Evolutionary conservation across 2,888 invertebrate species (phyloP), one percentile per base, ranked within the genome.

Genomic region (Aspidiotus rigidus): DNA sequence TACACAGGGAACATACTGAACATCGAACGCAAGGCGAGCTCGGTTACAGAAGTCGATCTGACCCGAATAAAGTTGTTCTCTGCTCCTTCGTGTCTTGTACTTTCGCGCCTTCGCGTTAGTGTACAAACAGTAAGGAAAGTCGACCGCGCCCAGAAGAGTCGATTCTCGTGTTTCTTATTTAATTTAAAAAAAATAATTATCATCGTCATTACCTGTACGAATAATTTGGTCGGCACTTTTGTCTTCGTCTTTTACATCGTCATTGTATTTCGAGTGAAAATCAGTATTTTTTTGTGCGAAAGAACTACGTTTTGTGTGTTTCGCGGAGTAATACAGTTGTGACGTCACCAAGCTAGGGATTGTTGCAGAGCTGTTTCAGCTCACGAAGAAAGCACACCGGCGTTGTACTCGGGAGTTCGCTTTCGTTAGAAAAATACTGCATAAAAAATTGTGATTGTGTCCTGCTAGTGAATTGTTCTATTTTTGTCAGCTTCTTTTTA

Each of bases 351-450:
- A 39, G 56, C 67, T 49, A 67, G 60, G 60, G 59, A 67, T 67
- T 67, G 67, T 67, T 67, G 67, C 67, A 44, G 59, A 67, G 60
- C 67, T 67, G 49, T 67, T 67, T 49, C 17, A 66, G 66, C 66
- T 56, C 44, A 66, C 66, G 66, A 66, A 66, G 66, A 66, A 66
- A 66, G 66, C 56, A 44, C 66, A 66, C 66, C 66, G 66, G 66
- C 56, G 66, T 66, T 66, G 57, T 41, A 42, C 57, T 66, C 56
- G 56, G 42, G 64, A 66, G 66, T 57, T 66, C 16, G 66, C 57
- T 66, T 42, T 66, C 49, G 56, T 57, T 66, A 15, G 53, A 17
- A 28, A 62, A 62, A 63, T 40, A 64, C 64, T 28, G 28, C 28
- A 28, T 28, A 3, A 28, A 28, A 28, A 28, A 28, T 28, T 5